phyloP scores from a whole-genome alignment of 1,140 invertebrate genomes.

The Rhopalosiphum maidis region DNA sequence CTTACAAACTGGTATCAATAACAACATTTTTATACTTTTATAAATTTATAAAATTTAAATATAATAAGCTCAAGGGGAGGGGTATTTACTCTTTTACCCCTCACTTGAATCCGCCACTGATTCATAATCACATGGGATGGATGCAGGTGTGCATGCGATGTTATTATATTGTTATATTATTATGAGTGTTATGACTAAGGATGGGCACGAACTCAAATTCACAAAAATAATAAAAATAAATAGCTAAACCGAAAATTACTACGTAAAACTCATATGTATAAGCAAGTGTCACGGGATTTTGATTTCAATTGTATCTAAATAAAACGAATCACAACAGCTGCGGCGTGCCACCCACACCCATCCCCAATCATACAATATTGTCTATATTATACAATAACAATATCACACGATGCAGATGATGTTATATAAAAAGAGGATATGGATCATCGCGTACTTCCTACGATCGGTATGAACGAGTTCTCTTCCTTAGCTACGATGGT shows the following conservation, averaged over 20 bases:
- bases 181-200: neutral
- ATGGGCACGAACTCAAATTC: neutral
- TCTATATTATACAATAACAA: neutral
- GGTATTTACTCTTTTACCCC: too few species aligned
- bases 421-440: neutral
- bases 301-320: too few species aligned
- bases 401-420: neutral
- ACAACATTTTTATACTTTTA: too few species aligned
- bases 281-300: too few species aligned
- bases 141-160: too few species aligned
- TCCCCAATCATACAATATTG: neutral
- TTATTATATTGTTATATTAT: too few species aligned
- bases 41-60: too few species aligned
- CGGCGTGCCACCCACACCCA: neutral
- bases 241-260: neutral
- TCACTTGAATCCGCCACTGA: too few species aligned
- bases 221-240: neutral
- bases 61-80: too few species aligned
- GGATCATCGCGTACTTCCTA: constrained; percentile 78
- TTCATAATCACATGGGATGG: too few species aligned
- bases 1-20: too few species aligned
- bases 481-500: constrained; percentile 88
- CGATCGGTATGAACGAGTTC: constrained; percentile 78
- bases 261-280: too few species aligned
- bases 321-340: neutral